phyloP scores from a whole-genome alignment of 2,888 invertebrate genomes.

The Axea sp. region DNA sequence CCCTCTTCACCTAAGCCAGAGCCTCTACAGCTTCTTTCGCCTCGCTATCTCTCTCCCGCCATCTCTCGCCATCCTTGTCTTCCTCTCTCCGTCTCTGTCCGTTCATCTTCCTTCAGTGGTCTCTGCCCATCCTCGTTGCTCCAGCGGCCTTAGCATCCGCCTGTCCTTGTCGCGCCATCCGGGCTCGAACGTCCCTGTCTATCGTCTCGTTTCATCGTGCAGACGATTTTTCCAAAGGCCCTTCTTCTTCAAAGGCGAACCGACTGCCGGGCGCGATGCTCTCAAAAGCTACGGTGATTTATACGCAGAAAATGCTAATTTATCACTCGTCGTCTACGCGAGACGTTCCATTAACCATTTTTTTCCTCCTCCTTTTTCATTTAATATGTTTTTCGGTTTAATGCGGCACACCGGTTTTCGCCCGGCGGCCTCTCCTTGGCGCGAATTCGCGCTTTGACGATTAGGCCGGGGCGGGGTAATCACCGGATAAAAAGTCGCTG shows the following conservation, averaged over 20 bases:
- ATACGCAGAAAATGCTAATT: constrained; percentile 61
- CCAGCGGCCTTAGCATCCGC: too few relatives aligned
- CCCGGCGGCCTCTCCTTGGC: constrained; percentile 18
- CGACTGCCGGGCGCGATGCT: constrained; percentile 64
- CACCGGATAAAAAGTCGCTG: constrained; percentile 36
- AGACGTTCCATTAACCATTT: constrained; percentile 55
- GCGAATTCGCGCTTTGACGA: constrained; percentile 48
- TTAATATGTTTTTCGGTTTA: constrained; percentile 48
- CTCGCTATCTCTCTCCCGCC: constrained; percentile 15
- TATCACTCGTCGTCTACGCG: constrained; percentile 59
- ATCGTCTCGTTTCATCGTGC: constrained; percentile 50
- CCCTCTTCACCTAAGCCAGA: constrained; percentile 31
- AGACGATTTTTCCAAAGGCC: constrained; percentile 63
- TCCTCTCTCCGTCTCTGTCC: constrained; percentile 19
- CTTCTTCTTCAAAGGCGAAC: constrained; percentile 60
- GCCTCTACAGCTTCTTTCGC: constrained; percentile 54
- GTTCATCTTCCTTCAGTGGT: neutral
- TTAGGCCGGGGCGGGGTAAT: constrained; percentile 45
- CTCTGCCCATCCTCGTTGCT: constrained; percentile 2
- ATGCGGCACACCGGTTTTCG: constrained; percentile 50
- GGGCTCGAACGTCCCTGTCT: constrained; percentile 35
- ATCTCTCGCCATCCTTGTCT: constrained; percentile 1
- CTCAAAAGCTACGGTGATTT: constrained; percentile 60
- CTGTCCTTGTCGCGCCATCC: too few relatives aligned
- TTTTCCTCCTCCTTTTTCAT: constrained; percentile 25